These are phyloP conservation scores for Lithosia quadra DNA, from an alignment of 2,888 invertebrate genomes.

Conservation along the genomic window DNA sequence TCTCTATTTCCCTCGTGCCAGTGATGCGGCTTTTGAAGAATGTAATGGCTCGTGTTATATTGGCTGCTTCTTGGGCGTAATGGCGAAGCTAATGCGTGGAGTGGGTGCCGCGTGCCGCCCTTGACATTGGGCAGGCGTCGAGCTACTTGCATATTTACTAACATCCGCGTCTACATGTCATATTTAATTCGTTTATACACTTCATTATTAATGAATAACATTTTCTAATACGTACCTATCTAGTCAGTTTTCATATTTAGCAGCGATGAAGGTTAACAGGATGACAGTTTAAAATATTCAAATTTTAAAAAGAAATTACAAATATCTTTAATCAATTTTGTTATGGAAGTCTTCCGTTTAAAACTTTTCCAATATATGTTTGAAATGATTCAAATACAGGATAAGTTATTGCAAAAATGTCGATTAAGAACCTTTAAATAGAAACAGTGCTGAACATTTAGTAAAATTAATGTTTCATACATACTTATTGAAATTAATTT, in stretches of 20 bases:
- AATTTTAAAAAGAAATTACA: no score
- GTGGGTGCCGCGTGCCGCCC: slow-evolving; percentile 64
- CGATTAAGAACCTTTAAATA: neutral
- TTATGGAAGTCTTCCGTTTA: neutral
- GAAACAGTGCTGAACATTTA: neutral
- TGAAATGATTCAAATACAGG: neutral
- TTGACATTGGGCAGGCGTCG: slow-evolving; percentile 73
- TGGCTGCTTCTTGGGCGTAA: slow-evolving; percentile 47
- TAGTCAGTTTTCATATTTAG: no score
- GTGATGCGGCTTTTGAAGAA: slow-evolving; percentile 46
- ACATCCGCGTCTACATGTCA: slow-evolving; percentile 50
- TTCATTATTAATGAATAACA: slow-evolving; percentile 25
- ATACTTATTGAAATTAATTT: slow-evolving; percentile 4
- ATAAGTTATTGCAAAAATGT: neutral
- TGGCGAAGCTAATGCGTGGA: slow-evolving; percentile 52
- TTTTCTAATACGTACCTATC: slow-evolving; percentile 19
- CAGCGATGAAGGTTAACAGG: no score
- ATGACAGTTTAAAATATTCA: no score
- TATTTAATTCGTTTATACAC: slow-evolving; percentile 26
- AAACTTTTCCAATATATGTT: no score
- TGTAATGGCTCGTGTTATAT: slow-evolving; percentile 56
- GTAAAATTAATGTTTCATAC: neutral
- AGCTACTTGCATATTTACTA: slow-evolving; percentile 67
- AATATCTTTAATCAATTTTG: neutral
- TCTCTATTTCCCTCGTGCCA: slow-evolving; percentile 40